These are phyloP conservation scores for Perca schrenkii DNA, from an alignment of 2,113 vertebrate genomes.

Conservation along the genomic window DNA sequence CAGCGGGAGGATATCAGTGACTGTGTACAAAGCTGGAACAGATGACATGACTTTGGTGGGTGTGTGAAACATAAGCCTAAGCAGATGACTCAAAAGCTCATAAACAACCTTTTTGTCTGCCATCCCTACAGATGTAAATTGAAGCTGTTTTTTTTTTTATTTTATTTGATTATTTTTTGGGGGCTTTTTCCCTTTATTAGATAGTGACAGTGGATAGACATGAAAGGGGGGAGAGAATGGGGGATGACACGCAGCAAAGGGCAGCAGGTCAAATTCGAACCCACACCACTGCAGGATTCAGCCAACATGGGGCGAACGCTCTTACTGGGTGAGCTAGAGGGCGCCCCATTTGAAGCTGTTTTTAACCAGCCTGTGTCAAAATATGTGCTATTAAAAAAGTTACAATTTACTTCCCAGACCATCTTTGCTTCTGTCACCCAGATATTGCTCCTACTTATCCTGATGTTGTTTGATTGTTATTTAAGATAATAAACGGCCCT, in stretches of 20 bases:
- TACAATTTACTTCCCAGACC: not conserved
- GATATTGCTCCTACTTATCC: not conserved
- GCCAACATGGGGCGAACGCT: too few relatives aligned
- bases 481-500: not conserved
- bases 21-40: constrained; percentile 32
- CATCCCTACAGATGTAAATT: not conserved
- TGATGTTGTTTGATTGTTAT: not conserved
- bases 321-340: too few relatives aligned
- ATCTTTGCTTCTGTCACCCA: not conserved
- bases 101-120: constrained; percentile 30
- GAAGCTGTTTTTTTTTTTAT: not conserved
- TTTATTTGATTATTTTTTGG: too few relatives aligned
- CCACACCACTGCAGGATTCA: too few relatives aligned
- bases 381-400: not conserved
- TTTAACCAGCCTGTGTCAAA: not conserved
- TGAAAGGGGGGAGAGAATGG: too few relatives aligned
- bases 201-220: too few relatives aligned
- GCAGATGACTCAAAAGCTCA: constrained; percentile 48
- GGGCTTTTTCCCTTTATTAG: too few relatives aligned
- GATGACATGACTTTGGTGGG: constrained; percentile 24
- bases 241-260: too few relatives aligned
- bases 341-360: not conserved
- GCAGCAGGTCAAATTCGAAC: too few relatives aligned
- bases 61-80: constrained; percentile 15
- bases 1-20: constrained; percentile 8